A percentile compares a stretch with the other conserved stretches of the same genome.
These are phyloP conservation scores for Chrysotoxum bicinctum DNA, from an alignment of 2,888 invertebrate genomes.

Conservation along the genomic window DNA sequence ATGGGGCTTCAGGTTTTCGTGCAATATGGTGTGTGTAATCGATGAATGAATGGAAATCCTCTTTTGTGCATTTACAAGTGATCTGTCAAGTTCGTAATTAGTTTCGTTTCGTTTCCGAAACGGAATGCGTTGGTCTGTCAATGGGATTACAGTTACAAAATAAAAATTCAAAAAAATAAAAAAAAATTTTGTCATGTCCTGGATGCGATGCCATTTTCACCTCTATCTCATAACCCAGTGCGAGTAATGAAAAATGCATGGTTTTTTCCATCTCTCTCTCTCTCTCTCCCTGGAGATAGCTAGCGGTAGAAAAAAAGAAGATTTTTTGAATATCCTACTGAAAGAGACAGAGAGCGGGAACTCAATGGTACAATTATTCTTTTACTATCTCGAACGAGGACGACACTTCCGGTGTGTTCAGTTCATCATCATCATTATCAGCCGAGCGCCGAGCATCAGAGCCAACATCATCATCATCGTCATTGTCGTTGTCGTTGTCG, in stretches of 20 bases:
- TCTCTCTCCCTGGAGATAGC: not conserved
- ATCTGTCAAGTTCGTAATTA: conserved; percentile 72
- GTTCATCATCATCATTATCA: conserved; percentile 50
- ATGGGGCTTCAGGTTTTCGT: conserved; percentile 7
- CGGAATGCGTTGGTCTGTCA: conserved; percentile 54
- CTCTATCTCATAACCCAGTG: conserved; percentile 66
- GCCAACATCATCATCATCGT: conserved; percentile 3
- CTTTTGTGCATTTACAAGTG: conserved; percentile 72
- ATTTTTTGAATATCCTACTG: conserved; percentile 23
- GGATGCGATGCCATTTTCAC: conserved; percentile 48
- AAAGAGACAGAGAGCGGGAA: conserved; percentile 29
- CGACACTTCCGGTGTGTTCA: conserved; percentile 54
- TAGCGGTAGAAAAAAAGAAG: not conserved
- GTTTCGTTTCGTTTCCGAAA: conserved; percentile 73
- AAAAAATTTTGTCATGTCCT: conserved; percentile 49
- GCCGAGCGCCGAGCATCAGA: not conserved
- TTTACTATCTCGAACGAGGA: conserved; percentile 51
- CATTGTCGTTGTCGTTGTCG: not conserved
- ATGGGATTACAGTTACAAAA: conserved; percentile 45
- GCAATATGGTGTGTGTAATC: conserved; percentile 57
- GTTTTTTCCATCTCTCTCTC: not conserved
- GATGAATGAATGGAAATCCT: conserved; percentile 63
- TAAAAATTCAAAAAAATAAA: conserved; percentile 6
- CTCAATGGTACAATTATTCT: conserved; percentile 60
- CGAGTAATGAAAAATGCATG: conserved; percentile 68